Evolutionary conservation across 2,797 vertebrate genomes (phyloP).

Genomic region (Cuculus canorus): DNA sequence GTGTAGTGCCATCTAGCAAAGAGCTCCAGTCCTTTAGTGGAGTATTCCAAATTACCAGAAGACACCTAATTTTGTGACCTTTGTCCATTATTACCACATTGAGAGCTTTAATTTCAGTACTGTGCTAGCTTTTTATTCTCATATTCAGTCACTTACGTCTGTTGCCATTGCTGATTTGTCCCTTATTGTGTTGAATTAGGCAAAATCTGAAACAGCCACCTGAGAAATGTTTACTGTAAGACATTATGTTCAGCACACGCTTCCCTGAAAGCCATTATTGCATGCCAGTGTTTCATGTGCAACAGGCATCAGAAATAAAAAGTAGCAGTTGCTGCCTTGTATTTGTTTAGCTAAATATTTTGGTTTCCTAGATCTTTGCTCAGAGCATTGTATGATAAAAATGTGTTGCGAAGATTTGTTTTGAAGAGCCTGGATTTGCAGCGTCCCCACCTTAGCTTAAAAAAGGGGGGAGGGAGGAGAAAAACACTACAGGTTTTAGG

Average conservation of each 20-base stretch:
- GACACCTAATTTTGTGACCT: neutral
- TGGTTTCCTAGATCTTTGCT: neutral
- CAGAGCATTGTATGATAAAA: neutral
- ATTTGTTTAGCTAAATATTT: neutral
- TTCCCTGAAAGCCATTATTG: neutral
- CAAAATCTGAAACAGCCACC: neutral
- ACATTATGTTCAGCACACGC: neutral
- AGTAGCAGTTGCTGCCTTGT: neutral
- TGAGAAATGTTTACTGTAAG: neutral
- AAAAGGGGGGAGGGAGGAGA: neutral
- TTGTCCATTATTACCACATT: neutral
- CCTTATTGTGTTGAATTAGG: neutral
- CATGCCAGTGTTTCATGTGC: neutral
- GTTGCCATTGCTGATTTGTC: neutral
- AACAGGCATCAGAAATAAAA: neutral
- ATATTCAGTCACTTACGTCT: neutral
- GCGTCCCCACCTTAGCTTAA: neutral
- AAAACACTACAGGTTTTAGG: neutral
- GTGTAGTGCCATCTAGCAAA: neutral
- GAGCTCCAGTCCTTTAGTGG: neutral
- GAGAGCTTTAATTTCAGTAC: neutral
- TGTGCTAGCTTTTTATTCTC: neutral
- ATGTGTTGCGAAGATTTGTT: neutral
- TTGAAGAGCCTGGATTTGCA: neutral
- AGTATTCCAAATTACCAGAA: neutral